These are phyloP conservation scores for Enteromius trimaculatus DNA, from an alignment of 2,797 vertebrate species.

Conservation along the genomic window DNA sequence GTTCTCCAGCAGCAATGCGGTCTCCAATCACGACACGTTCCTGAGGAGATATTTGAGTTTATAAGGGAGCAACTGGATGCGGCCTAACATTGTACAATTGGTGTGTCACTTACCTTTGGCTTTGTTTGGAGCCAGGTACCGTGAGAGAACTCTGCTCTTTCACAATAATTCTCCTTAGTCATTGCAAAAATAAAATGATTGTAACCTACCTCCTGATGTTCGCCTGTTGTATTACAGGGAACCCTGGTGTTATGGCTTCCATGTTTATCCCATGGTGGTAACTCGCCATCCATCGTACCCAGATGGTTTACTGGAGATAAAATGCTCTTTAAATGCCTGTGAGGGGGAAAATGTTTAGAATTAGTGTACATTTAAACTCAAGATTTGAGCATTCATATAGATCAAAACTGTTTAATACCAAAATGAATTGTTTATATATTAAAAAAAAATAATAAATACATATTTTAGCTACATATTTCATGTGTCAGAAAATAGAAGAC, in stretches of 20 bases:
- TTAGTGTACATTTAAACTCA: neutral
- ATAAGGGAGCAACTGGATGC: neutral
- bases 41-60: slow-evolving; percentile 13
- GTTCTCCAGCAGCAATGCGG: slow-evolving; percentile 1
- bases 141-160: slow-evolving; percentile 1
- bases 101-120: neutral
- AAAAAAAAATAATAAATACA: neutral
- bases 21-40: neutral
- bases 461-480: neutral
- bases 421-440: neutral
- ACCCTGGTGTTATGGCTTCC: neutral
- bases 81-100: neutral
- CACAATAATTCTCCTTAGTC: neutral
- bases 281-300: slow-evolving; percentile 43
- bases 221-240: neutral
- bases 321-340: slow-evolving; percentile 12
- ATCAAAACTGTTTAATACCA: neutral
- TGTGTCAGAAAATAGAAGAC: neutral
- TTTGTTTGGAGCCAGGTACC: slow-evolving; percentile 13
- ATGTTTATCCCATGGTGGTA: slow-evolving; percentile 38
- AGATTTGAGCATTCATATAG: neutral
- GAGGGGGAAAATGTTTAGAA: neutral
- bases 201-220: slow-evolving; percentile 25
- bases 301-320: neutral
- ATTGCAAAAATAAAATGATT: neutral